Evolutionary conservation across 2,888 invertebrate genomes (phyloP), one percentile per base, ranked within the genome.

Genomic region (Therioaphis trifolii): DNA sequence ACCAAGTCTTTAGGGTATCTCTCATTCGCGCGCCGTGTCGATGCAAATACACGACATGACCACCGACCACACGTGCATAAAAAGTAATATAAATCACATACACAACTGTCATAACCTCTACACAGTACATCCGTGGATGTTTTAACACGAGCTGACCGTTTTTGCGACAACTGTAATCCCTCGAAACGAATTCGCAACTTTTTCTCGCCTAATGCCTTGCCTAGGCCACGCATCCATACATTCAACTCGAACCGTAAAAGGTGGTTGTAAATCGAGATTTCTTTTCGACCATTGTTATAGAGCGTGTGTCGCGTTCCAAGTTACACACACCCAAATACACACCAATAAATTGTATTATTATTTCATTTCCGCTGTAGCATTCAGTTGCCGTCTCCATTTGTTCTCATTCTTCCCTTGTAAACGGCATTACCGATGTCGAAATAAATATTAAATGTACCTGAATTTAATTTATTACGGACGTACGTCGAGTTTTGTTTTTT

Each of bases 201-300:
- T n/a, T 40, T 66, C n/a, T n/a, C n/a, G 11, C 11, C 40, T 58
- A 24, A 1, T 24, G 5, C 15, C 4, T 66, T 40, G 40, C 40
- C 40, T 40, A 15, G 15, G 14, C 49, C 5, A 4, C 49, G 14
- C 1, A n/a, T n/a, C 18, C 4, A 1, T 35, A 18, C 35, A n/a
- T 40, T n/a, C 40, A 11, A 4, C n/a, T 21, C 12, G 40, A 12
- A 4, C 49, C 49, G 49, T 40, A 35, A 35, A 66, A 66, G 7
- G 9, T 21, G n/a, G 35, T 11, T 66, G 66, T 66, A 66, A 66
- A 66, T 66, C 40, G 40, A 66, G 40, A 40, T 40, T 66, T 40
- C 7, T 12, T n/a, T 66, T 40, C 9, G 9, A 40, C 40, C 40
- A 2, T 35, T 35, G 58, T 24, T 58, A 24, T 24, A 21, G 1